Percentiles rank a stretch among this genome's conserved stretches.
These are phyloP conservation scores for Ceratotherium simum DNA, from an alignment of 2,113 vertebrate genomes.

Conservation along the genomic window DNA sequence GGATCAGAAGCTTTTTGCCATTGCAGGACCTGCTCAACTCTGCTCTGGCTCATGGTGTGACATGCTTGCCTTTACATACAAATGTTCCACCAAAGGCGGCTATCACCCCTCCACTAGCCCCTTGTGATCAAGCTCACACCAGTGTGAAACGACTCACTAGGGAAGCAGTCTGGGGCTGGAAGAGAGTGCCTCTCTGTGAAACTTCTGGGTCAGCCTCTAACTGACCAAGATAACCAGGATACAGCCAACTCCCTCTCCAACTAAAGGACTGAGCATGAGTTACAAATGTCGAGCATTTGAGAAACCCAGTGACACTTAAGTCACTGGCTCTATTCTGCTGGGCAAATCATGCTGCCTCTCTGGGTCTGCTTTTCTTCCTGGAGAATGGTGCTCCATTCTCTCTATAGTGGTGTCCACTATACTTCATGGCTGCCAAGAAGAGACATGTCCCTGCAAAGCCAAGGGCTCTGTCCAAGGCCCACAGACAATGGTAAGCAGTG, in stretches of 20 bases:
- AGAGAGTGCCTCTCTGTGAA: neutral
- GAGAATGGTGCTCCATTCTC: neutral
- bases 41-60: neutral
- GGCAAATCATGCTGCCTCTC: neutral
- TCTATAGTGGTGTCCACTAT: neutral
- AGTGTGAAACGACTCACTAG: neutral
- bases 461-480: neutral
- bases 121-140: neutral
- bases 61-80: neutral
- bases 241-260: neutral
- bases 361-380: neutral
- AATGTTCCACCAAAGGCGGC: neutral
- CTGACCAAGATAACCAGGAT: neutral
- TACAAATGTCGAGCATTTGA: neutral
- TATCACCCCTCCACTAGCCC: neutral
- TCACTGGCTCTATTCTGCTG: neutral
- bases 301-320: neutral
- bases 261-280: neutral
- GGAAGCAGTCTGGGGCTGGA: neutral
- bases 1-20: neutral
- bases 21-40: neutral
- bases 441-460: slow-evolving; percentile 27
- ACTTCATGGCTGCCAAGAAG: neutral
- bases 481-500: neutral
- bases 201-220: neutral